Conservation (phyloP, 2,113 vertebrate genomes). For the Thinocorus orbignyianus region DNA sequence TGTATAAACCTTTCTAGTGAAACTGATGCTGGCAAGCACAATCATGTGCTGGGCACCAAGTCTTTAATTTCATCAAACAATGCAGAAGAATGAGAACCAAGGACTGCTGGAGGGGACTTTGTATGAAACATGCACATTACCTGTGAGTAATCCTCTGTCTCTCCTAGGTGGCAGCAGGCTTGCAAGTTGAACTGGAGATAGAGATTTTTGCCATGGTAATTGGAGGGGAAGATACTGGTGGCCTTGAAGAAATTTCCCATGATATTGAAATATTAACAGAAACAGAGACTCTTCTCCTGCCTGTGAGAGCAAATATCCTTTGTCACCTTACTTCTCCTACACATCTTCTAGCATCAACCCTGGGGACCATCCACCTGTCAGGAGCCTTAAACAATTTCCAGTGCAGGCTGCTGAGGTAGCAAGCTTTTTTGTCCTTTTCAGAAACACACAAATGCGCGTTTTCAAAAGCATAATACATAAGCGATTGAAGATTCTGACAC, state of each 20-base stretch:
- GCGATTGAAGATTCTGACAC: neutral
- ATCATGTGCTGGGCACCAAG: neutral
- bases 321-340: neutral
- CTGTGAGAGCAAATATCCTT: conserved; percentile 93
- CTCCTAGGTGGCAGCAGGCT: conserved; percentile 85
- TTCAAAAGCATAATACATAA: neutral
- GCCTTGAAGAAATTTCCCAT: conserved; percentile 68
- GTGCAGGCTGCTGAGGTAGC: neutral
- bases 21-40: neutral
- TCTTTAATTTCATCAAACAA: neutral
- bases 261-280: conserved; percentile 85
- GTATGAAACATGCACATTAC: neutral
- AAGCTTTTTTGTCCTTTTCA: neutral
- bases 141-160: neutral
- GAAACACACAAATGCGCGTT: neutral
- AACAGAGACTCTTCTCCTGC: conserved; percentile 81
- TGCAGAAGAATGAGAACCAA: neutral
- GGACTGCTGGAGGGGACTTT: neutral
- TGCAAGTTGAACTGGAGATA: conserved; percentile 81
- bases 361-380: neutral
- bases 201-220: conserved; percentile 79
- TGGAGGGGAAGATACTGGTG: conserved; percentile 48
- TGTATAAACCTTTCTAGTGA: neutral
- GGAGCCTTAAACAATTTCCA: neutral
- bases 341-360: neutral